Base-by-base conservation (phyloP, 2,888 invertebrate genomes). In the Amiota minor region DNA sequence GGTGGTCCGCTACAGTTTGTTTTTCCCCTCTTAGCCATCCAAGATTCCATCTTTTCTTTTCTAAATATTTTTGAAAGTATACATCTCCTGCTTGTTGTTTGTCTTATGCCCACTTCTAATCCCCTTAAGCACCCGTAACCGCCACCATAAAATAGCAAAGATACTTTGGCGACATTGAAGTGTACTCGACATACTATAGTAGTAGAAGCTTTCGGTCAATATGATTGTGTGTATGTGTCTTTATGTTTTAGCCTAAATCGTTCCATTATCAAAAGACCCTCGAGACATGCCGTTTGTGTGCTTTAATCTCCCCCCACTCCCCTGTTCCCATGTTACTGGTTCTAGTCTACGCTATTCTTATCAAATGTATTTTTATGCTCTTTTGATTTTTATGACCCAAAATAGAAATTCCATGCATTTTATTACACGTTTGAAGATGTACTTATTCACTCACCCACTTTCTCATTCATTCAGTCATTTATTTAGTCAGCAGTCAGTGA, bases 341-440 rank as follows among this genome's bases (percentile, higher is more conserved):
- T 35, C 12, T 49, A 18, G 68, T 47, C 46, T 35, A 47, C 47
- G 47, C 20, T 46, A 14, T 49, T 84, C 77, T 84, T 83, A 84
- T 83, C 83, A 84, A 84, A 84, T 84, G 83, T 83, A 83, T 83
- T 83, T 83, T 83, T 83, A 83, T 83, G 83, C 83, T 83, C 83
- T 83, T 83, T 83, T 83, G 85, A 83, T 83, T 83, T 83, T 83
- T 83, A 83, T 84, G 84, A 77, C 80, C 80, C 64, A 68, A 76
- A 62, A 72, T 74, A 70, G 23, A 62, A 72, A 64, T 71, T 70
- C 72, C n/a, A 70, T 56, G 56, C 46, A 65, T 65, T 65, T 65
- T 47, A 65, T 55, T 55, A 53, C 50, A 53, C 50, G 67, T 20
- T 45, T 12, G 1, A 49, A 67, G 46, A 35, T 8, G 6, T 35